These are phyloP conservation scores for Amiota mariae DNA, from an alignment of 2,888 invertebrate genomes.

Conservation along the genomic window DNA sequence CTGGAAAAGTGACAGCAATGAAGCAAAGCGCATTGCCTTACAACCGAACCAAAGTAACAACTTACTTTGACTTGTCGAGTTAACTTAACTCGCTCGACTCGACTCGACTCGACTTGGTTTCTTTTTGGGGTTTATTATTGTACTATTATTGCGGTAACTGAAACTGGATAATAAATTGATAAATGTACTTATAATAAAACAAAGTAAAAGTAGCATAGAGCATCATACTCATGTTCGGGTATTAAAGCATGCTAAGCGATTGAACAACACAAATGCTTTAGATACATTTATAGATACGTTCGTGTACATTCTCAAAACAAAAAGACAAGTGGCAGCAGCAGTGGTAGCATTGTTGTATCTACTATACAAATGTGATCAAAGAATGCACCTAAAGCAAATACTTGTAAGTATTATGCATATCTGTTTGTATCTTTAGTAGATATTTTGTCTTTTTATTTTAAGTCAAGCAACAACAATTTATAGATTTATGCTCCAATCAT, in stretches of 20 bases:
- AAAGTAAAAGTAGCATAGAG: slow-evolving; percentile 15
- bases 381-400: too few relatives aligned
- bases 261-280: neutral
- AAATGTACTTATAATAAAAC: slow-evolving; percentile 20
- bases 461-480: too few relatives aligned
- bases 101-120: neutral
- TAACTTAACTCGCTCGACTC: neutral
- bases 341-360: too few relatives aligned
- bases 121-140: neutral
- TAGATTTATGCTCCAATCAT: neutral
- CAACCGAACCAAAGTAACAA: neutral
- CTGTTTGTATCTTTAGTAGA: too few relatives aligned
- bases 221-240: neutral
- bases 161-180: slow-evolving; percentile 25
- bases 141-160: slow-evolving; percentile 6
- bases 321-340: slow-evolving; percentile 17
- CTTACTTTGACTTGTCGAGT: neutral
- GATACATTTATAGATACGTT: slow-evolving; percentile 6
- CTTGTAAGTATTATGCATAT: too few relatives aligned
- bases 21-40: neutral
- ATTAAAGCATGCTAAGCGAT: slow-evolving; percentile 11
- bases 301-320: neutral
- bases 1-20: slow-evolving; percentile 31
- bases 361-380: too few relatives aligned
- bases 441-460: too few relatives aligned